These are phyloP conservation scores for Cryptocephalus moraei DNA, from an alignment of 2,888 invertebrate genomes.

Conservation along the genomic window DNA sequence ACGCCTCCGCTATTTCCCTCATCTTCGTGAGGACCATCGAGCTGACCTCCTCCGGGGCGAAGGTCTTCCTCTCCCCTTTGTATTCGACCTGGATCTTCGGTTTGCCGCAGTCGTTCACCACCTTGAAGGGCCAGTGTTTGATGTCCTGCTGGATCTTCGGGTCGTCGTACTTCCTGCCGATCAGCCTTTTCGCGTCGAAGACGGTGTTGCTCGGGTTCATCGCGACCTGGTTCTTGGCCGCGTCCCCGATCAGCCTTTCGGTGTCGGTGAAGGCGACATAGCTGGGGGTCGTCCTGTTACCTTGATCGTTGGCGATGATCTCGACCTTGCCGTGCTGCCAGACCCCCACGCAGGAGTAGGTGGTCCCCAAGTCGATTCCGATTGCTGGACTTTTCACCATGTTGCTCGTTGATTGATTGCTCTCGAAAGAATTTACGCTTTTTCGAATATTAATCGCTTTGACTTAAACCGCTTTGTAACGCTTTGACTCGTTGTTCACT, in stretches of 20 bases:
- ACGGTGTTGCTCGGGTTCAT: slow-evolving; percentile 67
- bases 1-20: slow-evolving; percentile 26
- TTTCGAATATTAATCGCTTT: not conserved
- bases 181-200: slow-evolving; percentile 62
- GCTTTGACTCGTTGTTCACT: not conserved
- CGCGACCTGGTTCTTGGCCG: slow-evolving; percentile 61
- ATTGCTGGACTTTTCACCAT: slow-evolving; percentile 45
- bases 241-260: slow-evolving; percentile 58
- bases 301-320: slow-evolving; percentile 77
- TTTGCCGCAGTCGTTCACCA: slow-evolving; percentile 53
- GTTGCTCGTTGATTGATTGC: slow-evolving; percentile 10
- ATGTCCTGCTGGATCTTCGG: slow-evolving; percentile 66
- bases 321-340: slow-evolving; percentile 77
- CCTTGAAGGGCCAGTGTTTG: slow-evolving; percentile 77
- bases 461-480: not conserved
- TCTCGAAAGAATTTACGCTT: not conserved
- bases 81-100: slow-evolving; percentile 60
- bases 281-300: slow-evolving; percentile 76
- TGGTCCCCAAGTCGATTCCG: slow-evolving; percentile 80
- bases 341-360: slow-evolving; percentile 76
- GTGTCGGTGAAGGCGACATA: slow-evolving; percentile 65
- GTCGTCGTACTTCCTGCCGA: slow-evolving; percentile 70
- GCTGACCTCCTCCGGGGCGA: slow-evolving; percentile 61
- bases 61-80: slow-evolving; percentile 53
- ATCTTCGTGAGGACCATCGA: slow-evolving; percentile 51